Evolutionary conservation across 92 coral and sea anemone genomes (phyloP).

Genomic region (Blastomussa wellsi): DNA sequence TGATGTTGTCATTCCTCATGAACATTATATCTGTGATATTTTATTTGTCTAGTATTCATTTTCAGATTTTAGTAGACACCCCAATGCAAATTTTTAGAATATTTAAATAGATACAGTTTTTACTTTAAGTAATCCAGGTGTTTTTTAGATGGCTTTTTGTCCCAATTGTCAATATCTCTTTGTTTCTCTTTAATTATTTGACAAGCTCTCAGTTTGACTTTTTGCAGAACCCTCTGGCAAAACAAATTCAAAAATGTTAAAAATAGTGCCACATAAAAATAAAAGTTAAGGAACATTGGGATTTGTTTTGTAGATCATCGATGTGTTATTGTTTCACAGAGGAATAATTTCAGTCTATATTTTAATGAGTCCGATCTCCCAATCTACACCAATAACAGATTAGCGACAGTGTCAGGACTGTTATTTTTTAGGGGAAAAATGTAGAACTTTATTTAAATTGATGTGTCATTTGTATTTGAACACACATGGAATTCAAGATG

Average conservation of each 20-base stretch:
- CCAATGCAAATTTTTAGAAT: conserved; percentile 11
- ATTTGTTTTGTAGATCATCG: neutral
- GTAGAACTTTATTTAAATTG: neutral
- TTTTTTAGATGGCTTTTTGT: neutral
- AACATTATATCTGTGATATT: too few relatives aligned
- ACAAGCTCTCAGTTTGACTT: neutral
- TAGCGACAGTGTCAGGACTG: neutral
- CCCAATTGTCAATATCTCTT: neutral
- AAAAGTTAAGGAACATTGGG: neutral
- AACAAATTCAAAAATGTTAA: neutral
- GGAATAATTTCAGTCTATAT: neutral
- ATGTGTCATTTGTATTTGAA: neutral
- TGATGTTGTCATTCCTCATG: too few relatives aligned
- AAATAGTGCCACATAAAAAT: neutral
- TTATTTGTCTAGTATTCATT: neutral
- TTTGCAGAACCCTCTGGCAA: neutral
- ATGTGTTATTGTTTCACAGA: neutral
- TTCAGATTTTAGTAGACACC: neutral
- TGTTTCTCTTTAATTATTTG: neutral
- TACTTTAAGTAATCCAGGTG: conserved; percentile 11
- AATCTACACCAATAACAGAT: neutral
- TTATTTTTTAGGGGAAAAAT: neutral
- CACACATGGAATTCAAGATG: conserved; percentile 32
- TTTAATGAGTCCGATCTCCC: neutral
- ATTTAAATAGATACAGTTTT: neutral